Evolutionary conservation across 2,113 vertebrate species (phyloP).

Genomic region (Pardalotus punctatus): DNA sequence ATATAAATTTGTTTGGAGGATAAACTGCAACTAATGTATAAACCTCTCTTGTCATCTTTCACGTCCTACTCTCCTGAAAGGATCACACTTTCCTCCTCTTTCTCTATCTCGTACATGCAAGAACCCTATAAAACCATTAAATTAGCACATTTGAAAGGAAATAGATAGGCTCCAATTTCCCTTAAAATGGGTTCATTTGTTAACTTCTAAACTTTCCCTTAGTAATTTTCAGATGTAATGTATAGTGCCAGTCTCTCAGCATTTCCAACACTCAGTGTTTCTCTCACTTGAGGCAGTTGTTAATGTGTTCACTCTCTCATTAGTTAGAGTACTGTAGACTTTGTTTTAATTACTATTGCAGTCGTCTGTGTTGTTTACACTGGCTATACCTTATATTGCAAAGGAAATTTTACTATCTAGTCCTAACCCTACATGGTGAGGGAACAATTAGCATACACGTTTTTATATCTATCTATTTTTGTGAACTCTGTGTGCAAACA

Average conservation of each 20-base stretch:
- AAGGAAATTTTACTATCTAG: neutral
- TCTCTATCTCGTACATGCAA: neutral
- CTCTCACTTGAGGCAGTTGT: neutral
- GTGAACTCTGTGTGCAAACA: neutral
- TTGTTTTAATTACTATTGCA: neutral
- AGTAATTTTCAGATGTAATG: neutral
- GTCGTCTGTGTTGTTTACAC: neutral
- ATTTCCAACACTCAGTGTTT: neutral
- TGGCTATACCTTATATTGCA: neutral
- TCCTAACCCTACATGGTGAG: neutral
- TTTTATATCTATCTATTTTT: neutral
- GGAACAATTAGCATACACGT: neutral
- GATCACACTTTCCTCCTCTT: neutral
- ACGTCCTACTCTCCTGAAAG: conserved; percentile 10
- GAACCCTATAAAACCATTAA: neutral
- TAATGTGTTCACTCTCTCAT: neutral
- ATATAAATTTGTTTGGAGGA: neutral
- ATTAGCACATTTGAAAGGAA: neutral
- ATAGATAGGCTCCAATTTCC: neutral
- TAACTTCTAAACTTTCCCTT: conserved; percentile 11
- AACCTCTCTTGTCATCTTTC: neutral
- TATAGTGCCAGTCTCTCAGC: neutral
- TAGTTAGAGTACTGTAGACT: neutral
- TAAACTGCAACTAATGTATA: neutral
- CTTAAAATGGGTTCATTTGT: conserved; percentile 21